Conservation (phyloP, 2,113 vertebrate genomes). For the Malurus elegans region DNA sequence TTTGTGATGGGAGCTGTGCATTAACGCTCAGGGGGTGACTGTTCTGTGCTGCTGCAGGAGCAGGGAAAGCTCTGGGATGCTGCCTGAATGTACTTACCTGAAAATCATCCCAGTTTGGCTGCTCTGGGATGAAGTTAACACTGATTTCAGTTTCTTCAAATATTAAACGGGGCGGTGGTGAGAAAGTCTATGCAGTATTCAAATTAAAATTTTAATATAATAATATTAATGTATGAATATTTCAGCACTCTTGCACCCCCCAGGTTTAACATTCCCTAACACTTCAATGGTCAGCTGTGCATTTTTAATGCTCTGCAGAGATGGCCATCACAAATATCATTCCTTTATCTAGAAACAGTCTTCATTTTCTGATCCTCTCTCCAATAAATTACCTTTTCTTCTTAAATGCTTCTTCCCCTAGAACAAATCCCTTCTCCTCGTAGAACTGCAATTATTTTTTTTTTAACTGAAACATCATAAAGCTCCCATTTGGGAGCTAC, state of each 20-base stretch:
- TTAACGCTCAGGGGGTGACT: not conserved
- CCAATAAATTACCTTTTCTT: not conserved
- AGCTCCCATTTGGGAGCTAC: slow-evolving; percentile 43
- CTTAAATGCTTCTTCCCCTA: not conserved
- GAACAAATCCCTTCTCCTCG: not conserved
- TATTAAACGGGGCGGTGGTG: rapidly evolving
- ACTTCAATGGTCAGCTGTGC: not conserved
- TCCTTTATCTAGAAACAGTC: not conserved
- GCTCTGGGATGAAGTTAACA: not conserved
- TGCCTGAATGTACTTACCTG: not conserved
- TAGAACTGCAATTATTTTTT: not conserved
- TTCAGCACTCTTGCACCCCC: not conserved
- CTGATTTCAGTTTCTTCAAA: not conserved
- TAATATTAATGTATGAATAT: not conserved
- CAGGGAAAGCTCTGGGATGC: not conserved
- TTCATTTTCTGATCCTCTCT: not conserved
- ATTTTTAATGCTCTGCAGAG: not conserved
- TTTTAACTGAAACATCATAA: not conserved
- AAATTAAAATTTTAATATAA: not conserved
- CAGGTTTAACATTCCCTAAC: not conserved
- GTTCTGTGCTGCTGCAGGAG: not conserved
- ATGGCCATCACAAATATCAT: not conserved
- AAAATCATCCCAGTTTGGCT: not conserved
- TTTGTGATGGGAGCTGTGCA: not conserved
- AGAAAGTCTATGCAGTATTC: not conserved